Evolutionary conservation across 2,888 invertebrate species (phyloP).

Genomic region (Ecliptopera silaceata): DNA sequence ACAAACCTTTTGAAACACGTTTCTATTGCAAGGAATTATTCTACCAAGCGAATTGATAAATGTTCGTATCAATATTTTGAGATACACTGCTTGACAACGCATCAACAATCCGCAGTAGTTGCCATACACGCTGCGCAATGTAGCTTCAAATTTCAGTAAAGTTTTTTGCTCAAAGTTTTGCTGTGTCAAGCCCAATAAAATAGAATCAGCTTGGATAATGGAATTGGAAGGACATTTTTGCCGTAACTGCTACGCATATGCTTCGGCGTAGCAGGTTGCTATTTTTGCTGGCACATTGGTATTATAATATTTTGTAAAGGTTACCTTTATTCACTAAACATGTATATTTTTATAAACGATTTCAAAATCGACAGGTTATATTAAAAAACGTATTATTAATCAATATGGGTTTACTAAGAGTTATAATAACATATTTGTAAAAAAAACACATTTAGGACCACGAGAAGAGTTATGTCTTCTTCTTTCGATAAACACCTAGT

Average conservation of each 20-base stretch:
- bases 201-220: neutral
- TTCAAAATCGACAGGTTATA: too few relatives aligned
- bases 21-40: too few relatives aligned
- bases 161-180: too few relatives aligned
- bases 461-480: too few relatives aligned
- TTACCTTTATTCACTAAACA: too few relatives aligned
- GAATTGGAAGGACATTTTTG: neutral
- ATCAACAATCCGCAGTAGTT: neutral
- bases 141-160: neutral
- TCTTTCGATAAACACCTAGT: too few relatives aligned
- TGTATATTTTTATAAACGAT: too few relatives aligned
- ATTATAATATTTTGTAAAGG: too few relatives aligned
- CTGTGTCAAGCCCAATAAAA: neutral
- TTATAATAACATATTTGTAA: too few relatives aligned
- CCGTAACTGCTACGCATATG: constrained; percentile 1
- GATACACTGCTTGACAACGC: neutral
- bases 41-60: neutral
- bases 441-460: too few relatives aligned
- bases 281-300: neutral
- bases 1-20: neutral
- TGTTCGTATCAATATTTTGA: neutral
- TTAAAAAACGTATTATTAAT: too few relatives aligned
- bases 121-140: neutral
- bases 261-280: constrained; percentile 11
- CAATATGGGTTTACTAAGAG: too few relatives aligned